Base-by-base conservation (phyloP, 2,113 vertebrate species). In the Ophiodon elongatus region DNA sequence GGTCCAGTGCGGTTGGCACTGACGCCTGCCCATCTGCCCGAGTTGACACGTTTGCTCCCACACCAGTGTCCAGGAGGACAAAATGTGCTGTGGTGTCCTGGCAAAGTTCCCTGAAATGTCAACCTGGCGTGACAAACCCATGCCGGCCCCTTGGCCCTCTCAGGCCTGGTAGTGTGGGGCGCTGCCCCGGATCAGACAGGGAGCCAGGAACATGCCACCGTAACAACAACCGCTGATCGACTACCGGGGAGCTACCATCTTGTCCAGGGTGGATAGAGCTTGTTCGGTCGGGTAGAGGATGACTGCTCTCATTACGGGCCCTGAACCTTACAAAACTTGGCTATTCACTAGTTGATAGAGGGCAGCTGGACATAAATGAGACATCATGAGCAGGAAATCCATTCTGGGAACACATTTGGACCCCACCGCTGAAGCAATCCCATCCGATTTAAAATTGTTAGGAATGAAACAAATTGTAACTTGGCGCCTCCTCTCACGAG, bases 21-120 rank as follows among this genome's bases (percentile, higher is more conserved):
- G 84, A 89, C 62, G 70, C 80, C 80, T 82, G 93, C 90, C 95
- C 95, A 95, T 94, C 95, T 95, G 95, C 92, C 94, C 41, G 84
- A 83, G 91, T 85, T 89, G 87, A 91, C 86, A 87, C 79, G 56
- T 91, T 90, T 15, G 84, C 90, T 93, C 93, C 93, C 94, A 87
- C 85, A 79, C 84, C 93, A 72, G 93, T 92, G 93, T 95, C 92
- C 92, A 77, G 92, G 83, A 92, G 92, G 92, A 88, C 86, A 63
- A 86, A 91, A 91, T 91, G 88, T 91, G 87, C 89, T 62, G 65
- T 57, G 78, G 86, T 78, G 88, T 90, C 88, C 93, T 95, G 95
- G 95, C 94, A 91, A 54, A 39, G 87, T 45, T 93, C 91, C 94
- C 91, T 9, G 87, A 92, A 93, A 95, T 93, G 94, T 95, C 95